Evolutionary conservation across 2,113 vertebrate genomes (phyloP).

Genomic region (Hypocryptadius cinnamomeus): DNA sequence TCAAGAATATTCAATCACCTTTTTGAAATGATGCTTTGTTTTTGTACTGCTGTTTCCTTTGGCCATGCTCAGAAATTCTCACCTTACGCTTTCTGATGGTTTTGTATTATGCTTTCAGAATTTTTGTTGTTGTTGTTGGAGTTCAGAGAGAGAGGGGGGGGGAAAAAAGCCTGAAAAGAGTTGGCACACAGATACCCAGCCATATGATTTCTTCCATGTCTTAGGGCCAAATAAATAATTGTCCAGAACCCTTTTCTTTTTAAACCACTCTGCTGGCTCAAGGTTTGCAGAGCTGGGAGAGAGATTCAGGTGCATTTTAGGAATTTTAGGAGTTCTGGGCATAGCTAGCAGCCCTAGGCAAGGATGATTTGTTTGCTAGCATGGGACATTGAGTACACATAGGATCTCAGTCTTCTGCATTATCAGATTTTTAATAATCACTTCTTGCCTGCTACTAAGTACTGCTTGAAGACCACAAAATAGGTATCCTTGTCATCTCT

Average conservation of each 20-base stretch:
- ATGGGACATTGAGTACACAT: rapidly evolving
- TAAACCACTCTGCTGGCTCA: background rate
- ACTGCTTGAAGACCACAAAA: background rate
- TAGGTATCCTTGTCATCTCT: background rate
- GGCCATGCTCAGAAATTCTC: background rate
- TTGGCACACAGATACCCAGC: background rate
- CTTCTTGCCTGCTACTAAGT: background rate
- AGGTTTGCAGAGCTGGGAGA: background rate
- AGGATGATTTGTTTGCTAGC: background rate
- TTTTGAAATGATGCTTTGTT: background rate
- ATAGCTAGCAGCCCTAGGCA: too few relatives aligned
- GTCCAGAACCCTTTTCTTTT: background rate
- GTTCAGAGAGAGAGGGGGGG: background rate
- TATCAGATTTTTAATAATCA: background rate
- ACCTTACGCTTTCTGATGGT: background rate
- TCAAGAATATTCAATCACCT: background rate
- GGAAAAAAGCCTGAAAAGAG: background rate
- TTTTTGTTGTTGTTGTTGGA: slow-evolving; percentile 49
- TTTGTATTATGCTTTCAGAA: background rate
- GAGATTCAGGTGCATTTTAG: background rate
- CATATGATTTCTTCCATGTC: background rate
- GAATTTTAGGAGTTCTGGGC: background rate
- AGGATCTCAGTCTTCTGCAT: background rate
- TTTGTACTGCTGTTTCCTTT: background rate
- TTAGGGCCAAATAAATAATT: background rate